Percentiles rank a stretch among this genome's conserved stretches.
Evolutionary conservation across 1,140 invertebrate species (phyloP).

Genomic region (Cardiocondyla obscurior): DNA sequence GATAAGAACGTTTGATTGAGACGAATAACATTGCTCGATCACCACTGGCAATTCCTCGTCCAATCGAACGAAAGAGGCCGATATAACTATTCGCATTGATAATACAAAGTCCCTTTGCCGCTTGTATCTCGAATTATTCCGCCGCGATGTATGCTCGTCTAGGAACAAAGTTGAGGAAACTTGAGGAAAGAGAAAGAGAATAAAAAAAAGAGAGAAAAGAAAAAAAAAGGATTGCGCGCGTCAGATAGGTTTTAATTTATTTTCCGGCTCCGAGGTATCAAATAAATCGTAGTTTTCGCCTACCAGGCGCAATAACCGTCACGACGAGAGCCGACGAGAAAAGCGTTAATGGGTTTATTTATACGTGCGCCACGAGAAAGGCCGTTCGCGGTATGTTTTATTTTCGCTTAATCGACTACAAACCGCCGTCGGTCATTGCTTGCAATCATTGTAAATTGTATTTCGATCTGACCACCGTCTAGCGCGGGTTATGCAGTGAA

Average conservation of each 20-base stretch:
- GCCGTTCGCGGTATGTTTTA: slow-evolving; percentile 33
- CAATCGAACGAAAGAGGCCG: slow-evolving; percentile 50
- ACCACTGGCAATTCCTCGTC: slow-evolving; percentile 48
- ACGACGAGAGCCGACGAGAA: slow-evolving; percentile 10
- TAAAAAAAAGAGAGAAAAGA: background rate
- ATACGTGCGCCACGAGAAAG: slow-evolving; percentile 39
- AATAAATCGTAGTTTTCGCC: slow-evolving; percentile 55
- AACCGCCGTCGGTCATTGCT: slow-evolving; percentile 25
- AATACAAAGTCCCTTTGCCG: slow-evolving; percentile 35
- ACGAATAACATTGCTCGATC: slow-evolving; percentile 67
- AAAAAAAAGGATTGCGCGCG: background rate
- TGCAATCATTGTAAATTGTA: slow-evolving; percentile 47
- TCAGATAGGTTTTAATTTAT: slow-evolving; percentile 54
- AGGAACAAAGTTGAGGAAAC: background rate
- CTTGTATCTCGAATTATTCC: background rate
- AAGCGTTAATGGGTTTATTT: slow-evolving; percentile 55
- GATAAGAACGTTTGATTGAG: slow-evolving; percentile 66
- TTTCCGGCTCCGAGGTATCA: background rate
- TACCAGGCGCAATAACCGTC: slow-evolving; percentile 46
- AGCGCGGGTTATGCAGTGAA: too few species aligned
- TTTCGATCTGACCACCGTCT: too few species aligned
- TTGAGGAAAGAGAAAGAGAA: background rate
- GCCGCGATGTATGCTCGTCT: background rate
- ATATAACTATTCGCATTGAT: background rate
- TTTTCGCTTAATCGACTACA: slow-evolving; percentile 54